Conservation (phyloP, 1,140 invertebrate species). For the Musca vetustissima region DNA sequence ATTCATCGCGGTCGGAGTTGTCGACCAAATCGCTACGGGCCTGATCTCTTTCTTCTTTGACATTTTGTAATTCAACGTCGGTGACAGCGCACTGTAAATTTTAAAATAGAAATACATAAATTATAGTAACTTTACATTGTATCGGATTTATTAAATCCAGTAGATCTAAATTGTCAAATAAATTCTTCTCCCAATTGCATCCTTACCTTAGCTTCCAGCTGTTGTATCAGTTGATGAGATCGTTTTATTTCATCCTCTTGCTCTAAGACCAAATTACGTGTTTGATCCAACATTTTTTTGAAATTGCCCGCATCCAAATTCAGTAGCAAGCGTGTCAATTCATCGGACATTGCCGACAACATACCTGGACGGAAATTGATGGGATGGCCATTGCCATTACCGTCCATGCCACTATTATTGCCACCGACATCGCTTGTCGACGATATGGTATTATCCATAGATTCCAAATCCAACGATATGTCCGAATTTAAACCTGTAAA, state of each 20-base stretch:
- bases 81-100: conserved; percentile 78
- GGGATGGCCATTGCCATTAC: conserved; percentile 33
- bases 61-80: conserved; percentile 78
- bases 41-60: conserved; percentile 79
- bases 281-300: conserved; percentile 77
- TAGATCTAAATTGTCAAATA: too few species aligned
- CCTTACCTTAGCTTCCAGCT: conserved; percentile 78
- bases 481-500: conserved; percentile 61
- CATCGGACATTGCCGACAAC: conserved; percentile 66
- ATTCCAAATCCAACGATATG: conserved; percentile 57
- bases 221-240: conserved; percentile 75
- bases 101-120: too few species aligned
- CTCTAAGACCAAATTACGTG: conserved; percentile 71
- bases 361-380: conserved; percentile 61
- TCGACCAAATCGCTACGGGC: conserved; percentile 72
- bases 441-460: conserved; percentile 57
- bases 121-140: too few species aligned
- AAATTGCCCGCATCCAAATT: conserved; percentile 76
- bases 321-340: conserved; percentile 70
- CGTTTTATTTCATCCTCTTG: conserved; percentile 78
- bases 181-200: too few species aligned
- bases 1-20: conserved; percentile 73
- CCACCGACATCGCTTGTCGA: conserved; percentile 42
- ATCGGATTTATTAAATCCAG: too few species aligned
- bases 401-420: conserved; percentile 20